Percentiles rank a stretch among this genome's conserved stretches.
Conservation (phyloP, 2,113 vertebrate genomes). For the Microcebus murinus region DNA sequence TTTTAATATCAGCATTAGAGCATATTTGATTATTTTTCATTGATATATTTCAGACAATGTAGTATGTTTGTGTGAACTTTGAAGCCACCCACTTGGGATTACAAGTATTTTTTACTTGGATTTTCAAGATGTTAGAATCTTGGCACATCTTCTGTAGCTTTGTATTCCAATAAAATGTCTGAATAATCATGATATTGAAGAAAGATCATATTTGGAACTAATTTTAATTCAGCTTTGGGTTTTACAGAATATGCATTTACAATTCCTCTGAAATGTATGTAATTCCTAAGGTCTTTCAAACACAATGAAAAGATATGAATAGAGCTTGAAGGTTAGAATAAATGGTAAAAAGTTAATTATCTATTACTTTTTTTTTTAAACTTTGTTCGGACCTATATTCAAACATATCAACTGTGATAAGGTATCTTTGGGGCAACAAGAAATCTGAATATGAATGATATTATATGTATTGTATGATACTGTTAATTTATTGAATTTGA, state of each 20-base stretch:
- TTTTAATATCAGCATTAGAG: background rate
- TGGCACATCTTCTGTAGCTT: background rate
- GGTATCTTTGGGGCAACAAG: background rate
- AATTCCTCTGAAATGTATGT: background rate
- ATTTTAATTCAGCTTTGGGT: background rate
- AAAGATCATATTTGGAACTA: constrained; percentile 17
- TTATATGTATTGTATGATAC: background rate
- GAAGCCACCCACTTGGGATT: background rate
- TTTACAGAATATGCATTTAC: background rate
- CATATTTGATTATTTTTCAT: background rate
- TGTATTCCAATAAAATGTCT: background rate
- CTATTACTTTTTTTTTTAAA: background rate
- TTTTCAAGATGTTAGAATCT: constrained; percentile 36
- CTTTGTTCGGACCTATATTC: background rate
- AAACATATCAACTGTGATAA: background rate
- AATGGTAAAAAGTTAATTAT: background rate
- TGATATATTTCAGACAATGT: background rate
- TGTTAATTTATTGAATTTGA: background rate
- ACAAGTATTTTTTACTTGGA: background rate
- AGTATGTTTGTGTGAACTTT: constrained; percentile 4
- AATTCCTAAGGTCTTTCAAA: background rate
- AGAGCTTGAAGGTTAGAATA: background rate
- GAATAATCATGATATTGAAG: constrained; percentile 17
- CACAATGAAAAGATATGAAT: background rate
- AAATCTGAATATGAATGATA: background rate